Base-by-base conservation (phyloP, 1,140 invertebrate species). In the Tetragnatha versicolor region DNA sequence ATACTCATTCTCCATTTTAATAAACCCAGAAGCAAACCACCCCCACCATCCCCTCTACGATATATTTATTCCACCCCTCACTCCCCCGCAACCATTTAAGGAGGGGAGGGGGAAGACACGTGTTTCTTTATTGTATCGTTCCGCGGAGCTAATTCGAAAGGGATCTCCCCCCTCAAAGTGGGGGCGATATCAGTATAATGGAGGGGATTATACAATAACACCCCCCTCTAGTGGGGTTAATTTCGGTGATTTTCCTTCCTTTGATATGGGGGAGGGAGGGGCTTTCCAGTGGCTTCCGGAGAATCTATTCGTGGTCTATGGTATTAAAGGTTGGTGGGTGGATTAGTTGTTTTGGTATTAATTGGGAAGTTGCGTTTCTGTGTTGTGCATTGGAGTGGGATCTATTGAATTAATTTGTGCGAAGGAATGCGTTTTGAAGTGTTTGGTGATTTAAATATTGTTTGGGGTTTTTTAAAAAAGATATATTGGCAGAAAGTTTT, bases 81-180 rank as follows among this genome's bases (percentile, higher is more conserved):
- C 29, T 22, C 33, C 27, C 45, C 12, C 33, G 14, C 65, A 68
- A 68, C 20, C 65, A 68, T 68, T 68, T 68, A 68, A 68, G 65
- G 10, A 70, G 45, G 17, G 29, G 7, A 51, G 27, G 29, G 68
- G 49, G 29, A 22, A n/a, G 68, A 70, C 68, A 70, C 68, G 68
- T 70, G 68, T 70, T 70, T 49, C 45, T 55, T 70, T 70, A 70
- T 70, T 70, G 31, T 55, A 53, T 65, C 60, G 47, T 35, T 33
- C 27, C 29, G n/a, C 20, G n/a, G 68, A 70, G 55, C 68, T 70
- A 70, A 70, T 70, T 70, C 49, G 68, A 49, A 70, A 33, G 25
- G 45, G 42, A 65, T 65, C 35, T 37, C 60, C 60, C 37, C 65
- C n/a, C 27, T 14, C 42, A 17, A 6, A 39, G 20, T 3, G 20